Conservation (phyloP, 2,113 vertebrate genomes). For the Boleophthalmus pectinirostris region DNA sequence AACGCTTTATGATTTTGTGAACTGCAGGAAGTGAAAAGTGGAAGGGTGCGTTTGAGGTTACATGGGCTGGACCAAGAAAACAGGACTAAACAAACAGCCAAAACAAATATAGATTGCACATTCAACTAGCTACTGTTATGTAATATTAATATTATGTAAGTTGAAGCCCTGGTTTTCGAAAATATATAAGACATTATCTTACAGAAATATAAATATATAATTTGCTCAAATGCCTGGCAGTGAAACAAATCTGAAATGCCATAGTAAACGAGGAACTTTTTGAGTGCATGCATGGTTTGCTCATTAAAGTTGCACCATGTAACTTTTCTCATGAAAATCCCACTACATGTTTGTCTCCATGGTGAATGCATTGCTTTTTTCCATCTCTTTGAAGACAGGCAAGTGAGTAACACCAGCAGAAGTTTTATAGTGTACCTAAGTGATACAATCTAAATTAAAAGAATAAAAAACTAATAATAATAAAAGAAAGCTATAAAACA, state of each 20-base stretch:
- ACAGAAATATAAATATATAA: background rate
- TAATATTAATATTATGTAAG: background rate
- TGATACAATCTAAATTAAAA: too few relatives aligned
- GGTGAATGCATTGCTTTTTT: too few relatives aligned
- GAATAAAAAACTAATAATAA: too few relatives aligned
- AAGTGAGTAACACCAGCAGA: too few relatives aligned
- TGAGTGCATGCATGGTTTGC: too few relatives aligned
- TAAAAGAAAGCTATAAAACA: too few relatives aligned
- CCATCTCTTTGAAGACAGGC: too few relatives aligned
- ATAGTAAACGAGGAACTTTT: background rate
- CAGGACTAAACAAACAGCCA: background rate
- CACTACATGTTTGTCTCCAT: too few relatives aligned
- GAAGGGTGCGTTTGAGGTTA: background rate
- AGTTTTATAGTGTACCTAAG: too few relatives aligned
- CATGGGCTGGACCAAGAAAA: background rate
- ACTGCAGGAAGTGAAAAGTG: background rate
- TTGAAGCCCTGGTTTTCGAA: background rate
- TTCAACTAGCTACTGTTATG: background rate
- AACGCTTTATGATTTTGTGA: background rate
- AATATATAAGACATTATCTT: background rate
- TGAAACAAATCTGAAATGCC: too few relatives aligned
- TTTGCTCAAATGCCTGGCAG: background rate
- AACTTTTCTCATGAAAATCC: too few relatives aligned
- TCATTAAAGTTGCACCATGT: too few relatives aligned
- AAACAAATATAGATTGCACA: background rate